Evolutionary conservation across 2,797 vertebrate species (phyloP).

Genomic region (Notolepis coatsorum): DNA sequence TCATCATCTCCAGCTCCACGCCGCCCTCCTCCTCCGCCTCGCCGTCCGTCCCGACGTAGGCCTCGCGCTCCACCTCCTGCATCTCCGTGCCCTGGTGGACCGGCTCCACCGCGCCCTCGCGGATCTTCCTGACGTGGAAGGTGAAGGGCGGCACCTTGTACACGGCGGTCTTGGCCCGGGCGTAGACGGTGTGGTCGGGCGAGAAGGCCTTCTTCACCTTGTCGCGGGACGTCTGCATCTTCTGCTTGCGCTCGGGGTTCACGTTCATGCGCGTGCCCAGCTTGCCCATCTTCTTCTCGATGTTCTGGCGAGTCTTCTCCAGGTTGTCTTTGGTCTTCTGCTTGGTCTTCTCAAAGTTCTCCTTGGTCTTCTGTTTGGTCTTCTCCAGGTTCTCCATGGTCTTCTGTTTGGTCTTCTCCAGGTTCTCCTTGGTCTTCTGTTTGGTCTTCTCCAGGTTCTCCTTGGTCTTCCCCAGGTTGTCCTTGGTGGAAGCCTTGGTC

Average conservation of each 20-base stretch:
- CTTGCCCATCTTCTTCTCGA: conserved; percentile 98
- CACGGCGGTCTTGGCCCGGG: conserved; percentile 91
- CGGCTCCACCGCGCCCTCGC: conserved; percentile 92
- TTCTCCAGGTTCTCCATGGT: conserved; percentile 82
- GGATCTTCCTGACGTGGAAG: conserved; percentile 97
- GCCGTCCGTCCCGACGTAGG: conserved; percentile 74
- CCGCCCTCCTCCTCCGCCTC: conserved; percentile 69
- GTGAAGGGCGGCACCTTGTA: conserved; percentile 99
- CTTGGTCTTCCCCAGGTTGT: conserved; percentile 95
- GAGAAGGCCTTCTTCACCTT: conserved; percentile 97
- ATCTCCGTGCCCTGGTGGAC: conserved; percentile 95
- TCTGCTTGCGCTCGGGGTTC: conserved; percentile 92
- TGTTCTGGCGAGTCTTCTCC: conserved; percentile 95
- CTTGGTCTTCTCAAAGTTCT: conserved; percentile 51
- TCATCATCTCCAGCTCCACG: conserved; percentile 79
- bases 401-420: conserved; percentile 89
- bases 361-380: conserved; percentile 78
- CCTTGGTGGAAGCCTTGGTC: conserved; percentile 91
- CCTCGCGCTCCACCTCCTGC: conserved; percentile 90
- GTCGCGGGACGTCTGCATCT: conserved; percentile 92
- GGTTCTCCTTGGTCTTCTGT: conserved; percentile 91
- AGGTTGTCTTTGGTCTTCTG: conserved; percentile 88
- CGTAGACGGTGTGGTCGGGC: conserved; percentile 93
- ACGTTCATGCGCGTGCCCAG: conserved; percentile 92
- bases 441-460: conserved; percentile 95